A percentile compares a stretch with the other conserved stretches of the same genome.
phyloP scores from a whole-genome alignment of 2,797 vertebrate genomes.

The Parambassis ranga region DNA sequence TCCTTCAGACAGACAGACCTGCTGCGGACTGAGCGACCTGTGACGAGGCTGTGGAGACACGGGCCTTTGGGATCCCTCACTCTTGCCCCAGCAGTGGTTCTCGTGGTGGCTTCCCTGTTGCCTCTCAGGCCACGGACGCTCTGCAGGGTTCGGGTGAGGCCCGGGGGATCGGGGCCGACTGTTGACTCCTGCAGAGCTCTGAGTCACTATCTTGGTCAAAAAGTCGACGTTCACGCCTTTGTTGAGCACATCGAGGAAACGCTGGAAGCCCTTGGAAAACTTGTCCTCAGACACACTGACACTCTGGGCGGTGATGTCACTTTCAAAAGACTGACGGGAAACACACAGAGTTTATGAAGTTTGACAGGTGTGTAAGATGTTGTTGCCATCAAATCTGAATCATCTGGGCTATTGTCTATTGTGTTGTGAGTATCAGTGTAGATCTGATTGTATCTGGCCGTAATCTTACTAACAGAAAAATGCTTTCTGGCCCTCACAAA shows the following conservation, averaged over 20 bases:
- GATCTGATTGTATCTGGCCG: no score
- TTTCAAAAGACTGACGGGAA: constrained; percentile 45
- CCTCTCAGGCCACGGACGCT: not conserved
- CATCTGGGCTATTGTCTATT: no score
- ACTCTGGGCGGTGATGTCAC: not conserved
- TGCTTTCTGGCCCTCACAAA: no score
- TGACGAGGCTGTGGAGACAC: not conserved
- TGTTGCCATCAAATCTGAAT: no score
- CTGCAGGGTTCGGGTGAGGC: not conserved
- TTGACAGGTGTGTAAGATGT: no score
- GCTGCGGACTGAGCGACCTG: constrained; percentile 29
- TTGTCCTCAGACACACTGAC: constrained; percentile 17
- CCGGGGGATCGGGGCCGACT: not conserved
- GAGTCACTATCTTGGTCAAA: constrained; percentile 68
- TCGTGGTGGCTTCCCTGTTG: constrained; percentile 5
- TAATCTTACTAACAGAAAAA: no score
- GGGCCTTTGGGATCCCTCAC: not conserved
- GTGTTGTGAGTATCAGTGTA: no score
- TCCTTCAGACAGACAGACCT: constrained; percentile 3
- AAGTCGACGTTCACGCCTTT: constrained; percentile 68
- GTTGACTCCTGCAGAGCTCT: not conserved
- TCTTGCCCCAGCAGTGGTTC: constrained; percentile 15
- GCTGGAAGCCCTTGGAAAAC: constrained; percentile 65
- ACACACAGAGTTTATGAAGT: constrained; percentile 30
- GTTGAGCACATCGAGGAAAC: constrained; percentile 75